Evolutionary conservation across 2,888 invertebrate species (phyloP).

Genomic region (Chelonus formosanus): DNA sequence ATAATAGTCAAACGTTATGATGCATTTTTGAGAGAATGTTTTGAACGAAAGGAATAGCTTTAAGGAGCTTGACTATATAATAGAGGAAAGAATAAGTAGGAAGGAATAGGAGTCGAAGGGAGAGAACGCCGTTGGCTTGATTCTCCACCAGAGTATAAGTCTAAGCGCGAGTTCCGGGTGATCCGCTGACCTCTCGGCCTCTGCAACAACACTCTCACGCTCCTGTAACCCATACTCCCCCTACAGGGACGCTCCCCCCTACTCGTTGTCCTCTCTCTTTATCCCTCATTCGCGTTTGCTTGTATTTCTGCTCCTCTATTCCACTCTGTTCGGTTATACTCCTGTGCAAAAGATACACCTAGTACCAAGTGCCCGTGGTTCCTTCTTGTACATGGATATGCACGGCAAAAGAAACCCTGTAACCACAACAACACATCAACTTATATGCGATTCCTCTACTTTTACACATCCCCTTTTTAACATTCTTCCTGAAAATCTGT

Average conservation of each 20-base stretch:
- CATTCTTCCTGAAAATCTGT: constrained; percentile 48
- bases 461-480: constrained; percentile 33
- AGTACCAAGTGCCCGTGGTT: constrained; percentile 28
- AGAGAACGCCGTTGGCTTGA: constrained; percentile 28
- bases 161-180: constrained; percentile 65
- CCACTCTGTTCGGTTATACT: constrained; percentile 2
- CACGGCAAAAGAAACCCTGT: constrained; percentile 22
- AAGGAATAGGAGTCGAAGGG: constrained; percentile 17
- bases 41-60: constrained; percentile 6
- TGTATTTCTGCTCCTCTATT: constrained; percentile 35
- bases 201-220: constrained; percentile 66
- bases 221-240: constrained; percentile 65
- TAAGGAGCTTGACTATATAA: constrained; percentile 1
- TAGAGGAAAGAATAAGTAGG: constrained; percentile 8
- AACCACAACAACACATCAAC: constrained; percentile 5
- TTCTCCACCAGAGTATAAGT: constrained; percentile 37
- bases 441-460: constrained; percentile 5
- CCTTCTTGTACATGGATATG: constrained; percentile 17
- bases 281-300: constrained; percentile 28
- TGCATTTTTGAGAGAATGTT: background rate
- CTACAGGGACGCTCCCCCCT: constrained; percentile 53
- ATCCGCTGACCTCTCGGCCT: constrained; percentile 66
- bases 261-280: constrained; percentile 32
- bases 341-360: constrained; percentile 14
- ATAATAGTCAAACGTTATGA: too few relatives aligned